Evolutionary conservation across 2,888 invertebrate genomes (phyloP).

Genomic region (Rhagonycha lutea): DNA sequence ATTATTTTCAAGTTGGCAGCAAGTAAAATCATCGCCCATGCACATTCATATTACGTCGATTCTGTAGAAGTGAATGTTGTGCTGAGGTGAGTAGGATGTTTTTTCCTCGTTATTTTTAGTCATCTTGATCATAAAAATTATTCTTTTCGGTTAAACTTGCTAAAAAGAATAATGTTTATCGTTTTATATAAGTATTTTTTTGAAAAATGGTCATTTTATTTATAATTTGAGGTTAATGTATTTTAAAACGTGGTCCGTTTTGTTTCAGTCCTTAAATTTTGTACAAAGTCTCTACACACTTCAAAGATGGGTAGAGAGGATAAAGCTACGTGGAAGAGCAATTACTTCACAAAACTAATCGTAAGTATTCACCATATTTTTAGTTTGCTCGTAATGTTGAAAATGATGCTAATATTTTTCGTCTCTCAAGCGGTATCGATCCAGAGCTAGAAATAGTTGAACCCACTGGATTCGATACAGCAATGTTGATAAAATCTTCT

Average conservation of each 20-base stretch:
- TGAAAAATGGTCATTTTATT: not conserved
- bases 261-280: slow-evolving; percentile 86
- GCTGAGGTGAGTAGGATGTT: not conserved
- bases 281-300: slow-evolving; percentile 67
- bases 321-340: slow-evolving; percentile 97
- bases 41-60: not conserved
- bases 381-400: too few relatives aligned
- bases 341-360: slow-evolving; percentile 95
- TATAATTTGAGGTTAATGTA: not conserved
- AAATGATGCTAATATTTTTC: slow-evolving; percentile 47
- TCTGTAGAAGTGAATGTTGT: too few relatives aligned
- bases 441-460: slow-evolving; percentile 56
- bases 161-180: not conserved
- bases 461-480: slow-evolving; percentile 56
- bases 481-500: slow-evolving; percentile 43
- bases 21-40: not conserved
- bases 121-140: not conserved
- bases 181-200: not conserved
- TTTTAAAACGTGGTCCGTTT: not conserved
- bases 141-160: not conserved
- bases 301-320: slow-evolving; percentile 99
- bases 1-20: not conserved
- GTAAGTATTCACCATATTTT: too few relatives aligned
- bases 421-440: slow-evolving; percentile 41
- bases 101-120: not conserved